A percentile compares a stretch with the other conserved stretches of the same genome.
These are phyloP conservation scores for Neelides folsomi DNA, from an alignment of 2,888 invertebrate genomes.

Conservation along the genomic window DNA sequence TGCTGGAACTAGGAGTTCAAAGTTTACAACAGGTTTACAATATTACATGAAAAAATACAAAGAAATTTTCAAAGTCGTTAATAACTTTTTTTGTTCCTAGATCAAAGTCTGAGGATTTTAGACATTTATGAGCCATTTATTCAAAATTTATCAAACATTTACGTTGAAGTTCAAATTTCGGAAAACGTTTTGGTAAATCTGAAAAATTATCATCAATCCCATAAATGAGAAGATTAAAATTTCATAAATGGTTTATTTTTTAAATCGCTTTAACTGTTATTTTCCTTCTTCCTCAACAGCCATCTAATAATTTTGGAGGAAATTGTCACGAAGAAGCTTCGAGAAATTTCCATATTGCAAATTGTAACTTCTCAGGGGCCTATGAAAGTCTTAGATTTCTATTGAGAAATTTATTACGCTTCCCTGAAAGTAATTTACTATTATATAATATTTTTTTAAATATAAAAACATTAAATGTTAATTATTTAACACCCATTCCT, in stretches of 20 bases:
- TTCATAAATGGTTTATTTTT: too few species aligned
- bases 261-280: too few species aligned
- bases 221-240: not conserved
- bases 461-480: too few species aligned
- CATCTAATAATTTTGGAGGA: conserved; percentile 16
- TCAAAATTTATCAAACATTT: conserved; percentile 14
- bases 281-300: conserved; percentile 10
- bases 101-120: conserved; percentile 18
- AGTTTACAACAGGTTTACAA: conserved; percentile 24
- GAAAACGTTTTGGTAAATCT: too few species aligned
- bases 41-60: not conserved
- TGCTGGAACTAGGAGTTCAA: conserved; percentile 19
- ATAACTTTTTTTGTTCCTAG: conserved; percentile 4
- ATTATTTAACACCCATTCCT: too few species aligned
- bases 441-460: too few species aligned
- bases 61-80: not conserved
- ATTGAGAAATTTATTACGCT: not conserved
- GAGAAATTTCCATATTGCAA: conserved; percentile 18
- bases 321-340: conserved; percentile 14
- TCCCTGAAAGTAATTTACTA: not conserved
- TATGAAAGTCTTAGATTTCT: conserved; percentile 21
- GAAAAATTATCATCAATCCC: too few species aligned
- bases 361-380: conserved; percentile 26
- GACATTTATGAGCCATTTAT: conserved; percentile 25
- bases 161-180: conserved; percentile 10